Evolutionary conservation across 2,888 invertebrate genomes (phyloP), one percentile per base, ranked within the genome.

Genomic region (Drosophila fungiperda): DNA sequence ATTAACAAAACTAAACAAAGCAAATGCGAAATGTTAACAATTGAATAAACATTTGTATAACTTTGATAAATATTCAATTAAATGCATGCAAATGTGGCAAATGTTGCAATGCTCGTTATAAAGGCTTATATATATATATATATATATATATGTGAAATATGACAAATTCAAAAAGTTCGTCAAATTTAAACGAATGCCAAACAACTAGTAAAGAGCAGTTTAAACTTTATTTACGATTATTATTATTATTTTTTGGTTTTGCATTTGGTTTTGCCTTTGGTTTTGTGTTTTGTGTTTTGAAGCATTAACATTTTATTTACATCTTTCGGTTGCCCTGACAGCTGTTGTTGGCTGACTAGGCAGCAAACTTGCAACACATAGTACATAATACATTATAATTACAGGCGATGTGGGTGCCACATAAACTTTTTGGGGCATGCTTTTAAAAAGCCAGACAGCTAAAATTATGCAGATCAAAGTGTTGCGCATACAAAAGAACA

Each of bases 351-450:
- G 65, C 62, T 50, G 77, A 63, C 77, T 42, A 45, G 60, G 52
- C 52, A 64, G 38, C 26, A 54, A 29, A 29, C 29, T 29, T 29
- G 29, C 29, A 5, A 29, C 29, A 29, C 29, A 29, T 29, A 75
- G 78, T 78, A 80, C 71, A 80, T 73, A 81, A 79, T 77, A 69
- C 68, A 83, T 78, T 73, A 84, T 87, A 84, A 85, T 82, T 84
- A 71, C 76, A 77, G 59, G 67, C 74, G 66, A 48, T 68, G 76
- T 62, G 78, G 68, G 73, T 72, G 71, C 61, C 64, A 74, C 72
- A 80, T 80, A 73, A 82, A 82, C 68, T 80, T 74, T 83, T 64
- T 29, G 29, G 68, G 68, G 57, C 68, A 59, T 63, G 68, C 69
- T 63, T 75, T 53, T 67, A 67, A 48, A 67, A 64, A 57, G 29